Evolutionary conservation across 2,797 vertebrate species (phyloP), one percentile per base, ranked within the genome.

Genomic region (Neosilurus mollespiculum): DNA sequence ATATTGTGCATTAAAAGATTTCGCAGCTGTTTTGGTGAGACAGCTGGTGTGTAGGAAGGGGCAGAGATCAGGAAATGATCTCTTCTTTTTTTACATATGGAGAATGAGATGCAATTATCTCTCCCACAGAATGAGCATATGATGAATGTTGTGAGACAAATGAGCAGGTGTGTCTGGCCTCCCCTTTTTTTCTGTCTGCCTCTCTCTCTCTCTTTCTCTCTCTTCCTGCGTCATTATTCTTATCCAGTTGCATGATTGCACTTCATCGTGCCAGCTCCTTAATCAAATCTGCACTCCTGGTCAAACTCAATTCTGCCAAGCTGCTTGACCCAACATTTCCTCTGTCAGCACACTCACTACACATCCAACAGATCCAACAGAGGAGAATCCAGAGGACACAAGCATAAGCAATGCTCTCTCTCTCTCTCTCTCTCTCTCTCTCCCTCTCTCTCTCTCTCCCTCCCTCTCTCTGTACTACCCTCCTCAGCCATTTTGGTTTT

Each of bases 271-370:
- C 5, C 26, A 89, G 90, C 86, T 89, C 86, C 72, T 90, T 92
- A 94, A 94, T 93, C 91, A 91, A 91, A 94, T 93, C 91, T 92
- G 83, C 81, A 87, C 88, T 90, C 85, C 90, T 88, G 84, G 53
- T 89, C 82, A 94, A 92, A 93, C 87, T 92, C 90, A 91, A 91
- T 93, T 93, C 88, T 89, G 90, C 92, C 83, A 87, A 80, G 61
- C 84, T 87, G 87, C 85, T 86, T 88, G 80, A 85, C 78, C 80
- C 77, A 49, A 81, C 43, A 81, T 83, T 84, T 83, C 78, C 51
- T 72, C 81, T 87, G 83, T 88, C 87, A 89, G 82, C 82, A 20
- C 79, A 54, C 61, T 81, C 80, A 59, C n/a, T 71, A 58, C 56
- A 18, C 58, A 6, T 43, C 78, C 43, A 43, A 43, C 43, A 43